These are phyloP conservation scores for Hirtodrosophila duncani DNA, from an alignment of 2,888 invertebrate genomes.

Conservation along the genomic window DNA sequence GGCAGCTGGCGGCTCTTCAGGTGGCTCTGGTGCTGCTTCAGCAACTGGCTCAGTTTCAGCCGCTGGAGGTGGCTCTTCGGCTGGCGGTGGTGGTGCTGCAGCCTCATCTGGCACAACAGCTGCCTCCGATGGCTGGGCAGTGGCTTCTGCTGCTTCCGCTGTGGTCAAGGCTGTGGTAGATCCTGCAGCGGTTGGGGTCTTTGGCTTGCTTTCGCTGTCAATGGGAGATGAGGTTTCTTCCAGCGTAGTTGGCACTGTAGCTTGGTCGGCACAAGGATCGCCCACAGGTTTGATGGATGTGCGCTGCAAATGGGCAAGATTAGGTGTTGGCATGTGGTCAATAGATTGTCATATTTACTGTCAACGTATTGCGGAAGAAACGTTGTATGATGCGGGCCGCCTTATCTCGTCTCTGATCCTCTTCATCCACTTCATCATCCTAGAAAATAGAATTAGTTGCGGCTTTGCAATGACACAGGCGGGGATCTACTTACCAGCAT, in stretches of 20 bases:
- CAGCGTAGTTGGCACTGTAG: too few species aligned
- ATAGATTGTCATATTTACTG: constrained; percentile 15
- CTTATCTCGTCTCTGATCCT: constrained; percentile 4
- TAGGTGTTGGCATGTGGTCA: neutral
- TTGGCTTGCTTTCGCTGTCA: too few species aligned
- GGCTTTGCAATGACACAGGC: too few species aligned
- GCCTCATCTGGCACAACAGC: neutral
- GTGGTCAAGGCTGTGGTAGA: neutral
- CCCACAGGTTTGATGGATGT: neutral
- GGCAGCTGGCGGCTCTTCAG: constrained; percentile 4
- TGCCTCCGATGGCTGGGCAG: neutral
- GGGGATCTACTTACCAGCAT: constrained; percentile 19
- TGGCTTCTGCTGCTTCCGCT: neutral
- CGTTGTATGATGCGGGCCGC: constrained; percentile 52
- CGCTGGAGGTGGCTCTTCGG: constrained; percentile 9
- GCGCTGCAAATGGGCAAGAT: neutral
- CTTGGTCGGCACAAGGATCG: constrained; percentile 30
- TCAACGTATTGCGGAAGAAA: constrained; percentile 44
- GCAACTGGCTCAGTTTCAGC: constrained; percentile 5
- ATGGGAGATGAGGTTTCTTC: too few species aligned
- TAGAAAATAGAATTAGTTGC: neutral
- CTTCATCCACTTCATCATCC: constrained; percentile 29
- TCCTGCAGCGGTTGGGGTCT: neutral
- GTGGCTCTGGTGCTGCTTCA: constrained; percentile 1
- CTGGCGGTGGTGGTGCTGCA: neutral